Conservation (phyloP, 2,797 vertebrate species). For the Aplochiton taeniatus region DNA sequence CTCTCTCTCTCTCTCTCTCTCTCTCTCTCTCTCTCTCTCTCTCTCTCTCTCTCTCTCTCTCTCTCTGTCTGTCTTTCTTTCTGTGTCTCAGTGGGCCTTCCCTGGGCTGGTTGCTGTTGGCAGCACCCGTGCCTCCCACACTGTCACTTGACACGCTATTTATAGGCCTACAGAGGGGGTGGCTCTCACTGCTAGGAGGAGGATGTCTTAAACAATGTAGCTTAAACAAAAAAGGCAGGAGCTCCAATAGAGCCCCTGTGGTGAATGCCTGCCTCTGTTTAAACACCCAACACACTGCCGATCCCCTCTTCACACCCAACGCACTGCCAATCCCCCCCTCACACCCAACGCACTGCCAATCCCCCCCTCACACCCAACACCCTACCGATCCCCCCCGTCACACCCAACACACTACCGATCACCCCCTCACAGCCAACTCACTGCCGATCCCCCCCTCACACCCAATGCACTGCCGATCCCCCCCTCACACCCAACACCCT, state of each 20-base stretch:
- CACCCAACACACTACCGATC: conserved; percentile 19
- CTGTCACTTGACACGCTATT: conserved; percentile 82
- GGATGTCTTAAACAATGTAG: conserved; percentile 78
- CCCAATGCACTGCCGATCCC: conserved; percentile 12
- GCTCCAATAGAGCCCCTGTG: conserved; percentile 53
- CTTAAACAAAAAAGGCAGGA: conserved; percentile 72
- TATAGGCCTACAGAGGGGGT: conserved; percentile 78
- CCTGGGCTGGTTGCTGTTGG: conserved; percentile 76
- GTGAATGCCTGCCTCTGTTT: conserved; percentile 52
- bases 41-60: conserved; percentile 31
- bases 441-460: conserved; percentile 26
- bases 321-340: conserved; percentile 20
- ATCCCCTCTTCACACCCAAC: conserved; percentile 5
- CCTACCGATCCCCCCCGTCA: conserved; percentile 19
- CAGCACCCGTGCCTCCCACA: conserved; percentile 75
- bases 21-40: conserved; percentile 18
- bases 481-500: conserved; percentile 26
- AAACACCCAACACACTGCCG: conserved; percentile 22
- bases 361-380: conserved; percentile 25
- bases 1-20: conserved; percentile 23
- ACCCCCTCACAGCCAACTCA: conserved; percentile 24
- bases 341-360: conserved; percentile 21
- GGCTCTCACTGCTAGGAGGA: conserved; percentile 77
- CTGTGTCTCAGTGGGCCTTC: conserved; percentile 71
- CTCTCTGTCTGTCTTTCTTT: conserved; percentile 39